Conservation (phyloP, 2,113 vertebrate species). For the Spilogale gracilis region DNA sequence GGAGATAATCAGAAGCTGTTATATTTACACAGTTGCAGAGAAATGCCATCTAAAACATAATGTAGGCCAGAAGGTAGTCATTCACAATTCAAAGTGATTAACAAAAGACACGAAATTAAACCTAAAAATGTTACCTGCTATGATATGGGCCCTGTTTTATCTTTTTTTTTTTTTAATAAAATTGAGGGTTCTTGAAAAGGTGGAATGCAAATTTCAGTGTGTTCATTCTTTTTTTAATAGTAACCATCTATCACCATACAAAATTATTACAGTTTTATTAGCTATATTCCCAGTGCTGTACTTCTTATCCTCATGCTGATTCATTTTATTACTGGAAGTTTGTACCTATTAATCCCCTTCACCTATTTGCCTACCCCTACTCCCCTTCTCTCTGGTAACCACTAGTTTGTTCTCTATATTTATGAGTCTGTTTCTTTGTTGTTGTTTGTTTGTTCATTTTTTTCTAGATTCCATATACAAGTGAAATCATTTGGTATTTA, state of each 20-base stretch:
- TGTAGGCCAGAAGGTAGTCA: not conserved
- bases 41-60: not conserved
- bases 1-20: not conserved
- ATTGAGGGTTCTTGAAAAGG: not conserved
- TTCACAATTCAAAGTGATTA: constrained; percentile 48
- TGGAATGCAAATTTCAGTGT: not conserved
- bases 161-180: not conserved
- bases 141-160: not conserved
- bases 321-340: not conserved
- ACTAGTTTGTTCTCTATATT: not conserved
- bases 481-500: not conserved
- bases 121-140: constrained; percentile 6
- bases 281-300: not conserved
- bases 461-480: not conserved
- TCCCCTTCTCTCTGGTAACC: not conserved
- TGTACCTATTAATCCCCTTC: not conserved
- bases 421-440: not conserved
- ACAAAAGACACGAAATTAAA: not conserved
- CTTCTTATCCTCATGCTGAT: not conserved
- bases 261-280: not conserved
- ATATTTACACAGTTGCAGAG: not conserved
- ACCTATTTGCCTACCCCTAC: not conserved
- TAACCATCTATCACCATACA: not conserved
- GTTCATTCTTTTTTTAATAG: not conserved
- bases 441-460: not conserved